Percentiles rank a stretch among this genome's conserved stretches.
Conservation (phyloP, 2,113 vertebrate species). For the Isichthys henryi region DNA sequence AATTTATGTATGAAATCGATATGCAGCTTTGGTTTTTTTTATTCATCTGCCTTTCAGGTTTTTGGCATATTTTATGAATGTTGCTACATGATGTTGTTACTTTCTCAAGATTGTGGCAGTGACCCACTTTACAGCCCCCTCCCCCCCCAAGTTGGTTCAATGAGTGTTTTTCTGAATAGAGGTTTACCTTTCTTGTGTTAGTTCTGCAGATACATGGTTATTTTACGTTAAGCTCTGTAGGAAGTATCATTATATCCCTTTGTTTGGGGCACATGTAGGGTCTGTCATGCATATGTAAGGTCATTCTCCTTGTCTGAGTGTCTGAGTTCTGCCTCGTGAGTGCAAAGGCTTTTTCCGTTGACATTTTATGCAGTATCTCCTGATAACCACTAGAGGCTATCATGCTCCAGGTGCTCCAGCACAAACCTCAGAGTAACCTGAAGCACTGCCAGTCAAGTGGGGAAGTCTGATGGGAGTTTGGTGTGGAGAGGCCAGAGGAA, state of each 20-base stretch:
- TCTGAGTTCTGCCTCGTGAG: neutral
- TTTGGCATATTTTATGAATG: slow-evolving; percentile 3
- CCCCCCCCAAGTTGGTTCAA: slow-evolving; percentile 6
- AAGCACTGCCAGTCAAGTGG: neutral
- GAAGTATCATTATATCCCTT: neutral
- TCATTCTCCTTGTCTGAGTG: neutral
- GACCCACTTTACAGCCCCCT: neutral
- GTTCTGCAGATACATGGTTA: neutral
- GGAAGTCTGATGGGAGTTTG: neutral
- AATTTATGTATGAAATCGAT: neutral
- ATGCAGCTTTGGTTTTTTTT: neutral
- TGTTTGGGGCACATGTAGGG: neutral
- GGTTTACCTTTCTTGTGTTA: neutral
- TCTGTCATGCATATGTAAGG: neutral
- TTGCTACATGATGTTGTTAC: neutral
- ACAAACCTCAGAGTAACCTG: neutral
- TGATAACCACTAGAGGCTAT: slow-evolving; percentile 51
- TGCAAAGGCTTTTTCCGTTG: neutral
- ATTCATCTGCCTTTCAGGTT: neutral
- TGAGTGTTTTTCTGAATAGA: slow-evolving; percentile 20
- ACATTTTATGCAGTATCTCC: slow-evolving; percentile 29
- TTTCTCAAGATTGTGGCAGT: neutral
- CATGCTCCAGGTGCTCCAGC: slow-evolving; percentile 20
- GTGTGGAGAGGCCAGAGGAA: neutral
- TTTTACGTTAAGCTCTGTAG: neutral